A percentile compares a stretch with the other conserved stretches of the same genome.
phyloP scores from a whole-genome alignment of 2,113 vertebrate species.

The Corydoras maculifer region DNA sequence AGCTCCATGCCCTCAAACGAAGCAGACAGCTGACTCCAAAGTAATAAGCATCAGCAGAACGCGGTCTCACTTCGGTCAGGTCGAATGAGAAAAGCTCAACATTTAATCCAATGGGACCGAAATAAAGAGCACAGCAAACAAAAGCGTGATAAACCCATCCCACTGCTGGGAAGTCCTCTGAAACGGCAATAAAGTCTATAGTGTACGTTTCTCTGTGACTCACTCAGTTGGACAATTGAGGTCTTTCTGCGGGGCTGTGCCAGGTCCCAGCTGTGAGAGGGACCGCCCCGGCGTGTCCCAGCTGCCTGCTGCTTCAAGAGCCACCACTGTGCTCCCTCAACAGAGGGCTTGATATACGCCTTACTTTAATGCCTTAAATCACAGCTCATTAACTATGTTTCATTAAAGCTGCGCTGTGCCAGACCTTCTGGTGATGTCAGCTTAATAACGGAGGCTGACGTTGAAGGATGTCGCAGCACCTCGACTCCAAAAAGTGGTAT shows the following conservation, averaged over 20 bases:
- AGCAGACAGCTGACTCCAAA: too few species aligned
- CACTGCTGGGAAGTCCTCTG: slow-evolving; percentile 29
- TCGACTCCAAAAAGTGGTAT: too few species aligned
- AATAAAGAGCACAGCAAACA: neutral
- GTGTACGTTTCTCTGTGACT: slow-evolving; percentile 16
- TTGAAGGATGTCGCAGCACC: too few species aligned
- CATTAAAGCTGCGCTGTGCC: neutral
- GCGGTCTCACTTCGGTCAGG: too few species aligned
- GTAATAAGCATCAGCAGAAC: too few species aligned
- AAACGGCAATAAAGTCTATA: slow-evolving; percentile 36
- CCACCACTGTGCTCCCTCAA: slow-evolving; percentile 44
- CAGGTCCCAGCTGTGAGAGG: slow-evolving; percentile 40
- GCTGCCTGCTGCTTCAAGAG: slow-evolving; percentile 55
- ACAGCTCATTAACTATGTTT: neutral
- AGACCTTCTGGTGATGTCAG: too few species aligned
- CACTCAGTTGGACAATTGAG: slow-evolving; percentile 33
- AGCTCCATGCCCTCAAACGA: too few species aligned
- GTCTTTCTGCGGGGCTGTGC: slow-evolving; percentile 28
- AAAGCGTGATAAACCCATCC: slow-evolving; percentile 16
- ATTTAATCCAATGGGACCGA: too few species aligned
- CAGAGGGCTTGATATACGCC: slow-evolving; percentile 23
- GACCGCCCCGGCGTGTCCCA: slow-evolving; percentile 32
- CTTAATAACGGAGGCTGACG: too few species aligned
- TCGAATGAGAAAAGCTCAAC: too few species aligned
- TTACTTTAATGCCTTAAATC: slow-evolving; percentile 16